A percentile compares a stretch with the other conserved stretches of the same genome.
Conservation (phyloP, 2,888 invertebrate species). For the Drosophila macrospina region DNA sequence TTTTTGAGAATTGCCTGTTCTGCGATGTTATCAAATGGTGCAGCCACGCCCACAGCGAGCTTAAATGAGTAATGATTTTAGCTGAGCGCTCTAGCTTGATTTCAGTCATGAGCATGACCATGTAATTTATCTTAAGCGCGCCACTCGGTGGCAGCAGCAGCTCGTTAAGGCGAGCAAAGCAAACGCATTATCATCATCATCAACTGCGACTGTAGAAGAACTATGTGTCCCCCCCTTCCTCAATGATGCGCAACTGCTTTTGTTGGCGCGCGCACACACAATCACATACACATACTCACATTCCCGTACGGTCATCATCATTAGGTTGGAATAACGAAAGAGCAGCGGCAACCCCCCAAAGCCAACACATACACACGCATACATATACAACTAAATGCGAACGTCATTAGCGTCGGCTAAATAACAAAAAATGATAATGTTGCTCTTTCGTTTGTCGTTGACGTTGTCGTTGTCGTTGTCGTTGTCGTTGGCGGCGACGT, state of each 20-base stretch:
- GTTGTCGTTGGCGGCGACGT: constrained; percentile 31
- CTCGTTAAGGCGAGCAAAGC: constrained; percentile 74
- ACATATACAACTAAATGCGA: constrained; percentile 61
- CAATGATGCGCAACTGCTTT: constrained; percentile 61
- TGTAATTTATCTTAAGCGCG: constrained; percentile 72
- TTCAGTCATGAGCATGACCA: constrained; percentile 63
- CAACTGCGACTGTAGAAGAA: constrained; percentile 52
- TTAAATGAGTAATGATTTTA: constrained; percentile 56
- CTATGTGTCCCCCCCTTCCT: constrained; percentile 34
- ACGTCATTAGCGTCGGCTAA: constrained; percentile 82
- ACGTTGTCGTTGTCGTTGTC: constrained; percentile 34
- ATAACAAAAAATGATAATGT: constrained; percentile 82
- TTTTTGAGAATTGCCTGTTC: not conserved
- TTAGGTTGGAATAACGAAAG: constrained; percentile 65
- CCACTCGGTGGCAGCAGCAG: constrained; percentile 43
- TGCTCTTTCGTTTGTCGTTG: constrained; percentile 55
- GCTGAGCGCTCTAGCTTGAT: constrained; percentile 38
- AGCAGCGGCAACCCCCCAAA: constrained; percentile 41
- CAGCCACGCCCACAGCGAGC: constrained; percentile 32
- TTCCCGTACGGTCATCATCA: constrained; percentile 82
- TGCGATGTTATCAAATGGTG: constrained; percentile 9
- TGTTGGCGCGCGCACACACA: constrained; percentile 57
- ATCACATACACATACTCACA: constrained; percentile 31
- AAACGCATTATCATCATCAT: constrained; percentile 80
- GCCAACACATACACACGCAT: constrained; percentile 11